Evolutionary conservation across 2,113 vertebrate species (phyloP), one percentile per base, ranked within the genome.

Genomic region (Labeo catla): DNA sequence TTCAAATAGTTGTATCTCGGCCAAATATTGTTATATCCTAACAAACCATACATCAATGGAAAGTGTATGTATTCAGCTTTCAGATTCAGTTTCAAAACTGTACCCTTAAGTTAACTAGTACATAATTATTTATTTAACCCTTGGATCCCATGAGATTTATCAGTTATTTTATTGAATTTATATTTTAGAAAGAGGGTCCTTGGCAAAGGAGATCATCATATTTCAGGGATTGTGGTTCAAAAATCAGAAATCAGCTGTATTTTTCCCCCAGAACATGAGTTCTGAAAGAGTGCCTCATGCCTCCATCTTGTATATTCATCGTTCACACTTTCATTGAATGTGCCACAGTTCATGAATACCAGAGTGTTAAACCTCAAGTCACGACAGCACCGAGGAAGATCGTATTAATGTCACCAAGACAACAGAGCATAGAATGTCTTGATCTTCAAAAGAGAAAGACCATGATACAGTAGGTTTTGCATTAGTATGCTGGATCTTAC

Each of bases 331-430:
- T n/a, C 8, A 23, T 34, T 10, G 3, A 23, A 19, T 81, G 76
- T 78, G 34, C 10, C 16, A 21, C 12, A 43, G 57, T 21, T 66
- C 84, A 49, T 52, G 13, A 80, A 52, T 80, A 59, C 39, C n/a
- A 34, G 39, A 59, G 13, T 70, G 79, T 72, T 59, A 61, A 72
- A 59, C 15, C 45, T 81, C 76, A 50, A 81, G 84, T 86, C 84
- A 61, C 50, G 2, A 45, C 50, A 81, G 21, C 12, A 59, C 49
- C 19, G 79, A 86, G 61, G 78, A 82, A 76, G 85, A 76, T 82
- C 9, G 12, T 36, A 52, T 82, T 82, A 82, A 86, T 86, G 85
- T 65, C 61, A 49, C 59, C 54, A 82, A 15, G 85, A 65, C 78
- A 82, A 61, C 68, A 5, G 78, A 76, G 70, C 43, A 66, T 16